Conservation (phyloP, 2,888 invertebrate species). For the Phengaris alcon region DNA sequence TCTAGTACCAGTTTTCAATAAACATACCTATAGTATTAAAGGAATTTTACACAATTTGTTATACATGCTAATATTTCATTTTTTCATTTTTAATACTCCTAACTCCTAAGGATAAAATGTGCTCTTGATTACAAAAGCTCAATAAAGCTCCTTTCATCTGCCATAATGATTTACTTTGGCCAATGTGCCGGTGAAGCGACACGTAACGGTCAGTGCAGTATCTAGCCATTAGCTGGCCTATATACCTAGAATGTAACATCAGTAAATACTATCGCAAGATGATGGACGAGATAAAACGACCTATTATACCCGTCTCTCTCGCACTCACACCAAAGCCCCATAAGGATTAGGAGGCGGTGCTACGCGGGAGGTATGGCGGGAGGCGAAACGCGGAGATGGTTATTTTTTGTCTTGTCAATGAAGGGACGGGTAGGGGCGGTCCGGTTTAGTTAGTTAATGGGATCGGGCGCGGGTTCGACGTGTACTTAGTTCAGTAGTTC, state of each 20-base stretch:
- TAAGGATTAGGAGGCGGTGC: slow-evolving; percentile 55
- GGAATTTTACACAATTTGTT: too few relatives aligned
- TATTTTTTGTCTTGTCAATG: slow-evolving; percentile 77
- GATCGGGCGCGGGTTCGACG: slow-evolving; percentile 55
- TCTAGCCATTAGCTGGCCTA: not conserved
- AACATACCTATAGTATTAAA: too few relatives aligned
- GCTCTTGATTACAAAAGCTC: not conserved
- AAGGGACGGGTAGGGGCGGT: slow-evolving; percentile 73
- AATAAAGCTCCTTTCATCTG: not conserved
- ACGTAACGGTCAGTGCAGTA: slow-evolving; percentile 10
- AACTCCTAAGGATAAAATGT: too few relatives aligned
- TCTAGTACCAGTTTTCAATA: too few relatives aligned
- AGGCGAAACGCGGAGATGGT: slow-evolving; percentile 61
- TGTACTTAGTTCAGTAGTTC: slow-evolving; percentile 46
- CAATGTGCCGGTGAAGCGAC: not conserved
- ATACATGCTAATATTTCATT: too few relatives aligned
- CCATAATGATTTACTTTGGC: not conserved
- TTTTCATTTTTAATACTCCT: too few relatives aligned
- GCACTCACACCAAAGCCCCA: slow-evolving; percentile 39
- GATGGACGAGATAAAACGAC: slow-evolving; percentile 74
- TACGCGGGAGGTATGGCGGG: slow-evolving; percentile 40
- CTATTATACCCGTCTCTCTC: slow-evolving; percentile 58
- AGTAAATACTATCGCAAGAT: slow-evolving; percentile 63
- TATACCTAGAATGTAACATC: slow-evolving; percentile 41
- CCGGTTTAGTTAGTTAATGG: slow-evolving; percentile 55